Percentiles rank a stretch among this genome's conserved stretches.
Conservation (phyloP, 2,797 vertebrate species). For the Sebastiscus albofasciatus region DNA sequence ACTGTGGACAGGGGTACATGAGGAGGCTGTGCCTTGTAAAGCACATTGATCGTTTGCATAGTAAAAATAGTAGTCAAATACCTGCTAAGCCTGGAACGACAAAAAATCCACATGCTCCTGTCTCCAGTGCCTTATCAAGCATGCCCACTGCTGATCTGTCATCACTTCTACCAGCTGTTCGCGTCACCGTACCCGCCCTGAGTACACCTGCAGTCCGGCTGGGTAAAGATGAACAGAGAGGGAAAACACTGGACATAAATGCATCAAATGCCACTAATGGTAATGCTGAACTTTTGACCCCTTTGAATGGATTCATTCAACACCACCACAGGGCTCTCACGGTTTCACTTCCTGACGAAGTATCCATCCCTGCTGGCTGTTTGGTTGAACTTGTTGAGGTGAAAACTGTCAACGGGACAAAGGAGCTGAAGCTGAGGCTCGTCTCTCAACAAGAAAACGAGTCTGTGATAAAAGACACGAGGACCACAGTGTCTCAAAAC, state of each 20-base stretch:
- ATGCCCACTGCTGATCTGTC: slow-evolving; percentile 33
- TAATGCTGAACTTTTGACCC: slow-evolving; percentile 86
- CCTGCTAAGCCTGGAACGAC: slow-evolving; percentile 35
- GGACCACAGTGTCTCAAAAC: slow-evolving; percentile 41
- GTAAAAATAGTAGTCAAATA: slow-evolving; percentile 58
- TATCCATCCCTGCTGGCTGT: slow-evolving; percentile 92
- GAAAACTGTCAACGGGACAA: slow-evolving; percentile 91
- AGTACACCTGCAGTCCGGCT: slow-evolving; percentile 41
- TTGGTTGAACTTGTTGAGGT: slow-evolving; percentile 93
- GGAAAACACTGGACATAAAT: slow-evolving; percentile 56
- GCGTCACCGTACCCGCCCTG: slow-evolving; percentile 51
- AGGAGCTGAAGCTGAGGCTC: slow-evolving; percentile 91
- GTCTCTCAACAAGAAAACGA: slow-evolving; percentile 77
- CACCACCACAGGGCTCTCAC: slow-evolving; percentile 89
- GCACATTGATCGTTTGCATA: slow-evolving; percentile 91
- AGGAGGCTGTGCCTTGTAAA: slow-evolving; percentile 92
- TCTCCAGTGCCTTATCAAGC: slow-evolving; percentile 63
- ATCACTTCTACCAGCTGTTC: slow-evolving; percentile 46
- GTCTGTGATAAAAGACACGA: slow-evolving; percentile 63
- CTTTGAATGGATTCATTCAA: slow-evolving; percentile 85
- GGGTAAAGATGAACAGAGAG: slow-evolving; percentile 48
- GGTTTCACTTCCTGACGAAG: slow-evolving; percentile 90
- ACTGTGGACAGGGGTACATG: slow-evolving; percentile 93
- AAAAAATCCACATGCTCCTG: slow-evolving; percentile 48
- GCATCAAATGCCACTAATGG: slow-evolving; percentile 66